Percentiles rank a stretch among this genome's conserved stretches.
phyloP scores from a whole-genome alignment of 2,888 invertebrate genomes.

The Pseudoips prasinana region DNA sequence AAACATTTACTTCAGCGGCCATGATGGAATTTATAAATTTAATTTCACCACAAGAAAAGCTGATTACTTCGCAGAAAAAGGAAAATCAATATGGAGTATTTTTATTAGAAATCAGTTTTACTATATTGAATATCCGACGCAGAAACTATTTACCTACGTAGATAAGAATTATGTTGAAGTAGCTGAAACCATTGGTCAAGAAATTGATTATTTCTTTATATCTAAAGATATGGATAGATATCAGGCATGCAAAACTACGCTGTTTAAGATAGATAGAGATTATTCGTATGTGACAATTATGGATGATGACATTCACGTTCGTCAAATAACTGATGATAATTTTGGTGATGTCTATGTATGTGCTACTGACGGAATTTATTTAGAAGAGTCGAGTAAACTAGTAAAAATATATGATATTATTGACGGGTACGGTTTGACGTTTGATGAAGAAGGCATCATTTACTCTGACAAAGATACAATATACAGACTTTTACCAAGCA shows the following conservation, averaged over 20 bases:
- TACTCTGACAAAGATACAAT: conserved; percentile 57
- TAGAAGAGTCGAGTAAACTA: conserved; percentile 63
- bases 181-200: conserved; percentile 51
- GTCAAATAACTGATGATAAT: conserved; percentile 61
- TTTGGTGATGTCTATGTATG: conserved; percentile 64
- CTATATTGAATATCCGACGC: conserved; percentile 64
- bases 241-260: conserved; percentile 62
- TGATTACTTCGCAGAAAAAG: conserved; percentile 61
- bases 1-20: conserved; percentile 68
- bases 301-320: conserved; percentile 46
- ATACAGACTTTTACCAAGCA: conserved; percentile 50
- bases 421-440: conserved; percentile 56
- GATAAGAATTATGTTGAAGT: conserved; percentile 53
- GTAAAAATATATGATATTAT: conserved; percentile 49
- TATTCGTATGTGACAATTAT: conserved; percentile 37
- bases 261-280: conserved; percentile 59
- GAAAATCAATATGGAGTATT: conserved; percentile 63
- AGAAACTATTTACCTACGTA: conserved; percentile 55
- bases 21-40: conserved; percentile 70
- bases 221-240: conserved; percentile 55
- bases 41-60: conserved; percentile 58
- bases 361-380: conserved; percentile 53
- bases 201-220: conserved; percentile 61
- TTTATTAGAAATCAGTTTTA: conserved; percentile 62
- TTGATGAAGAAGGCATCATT: conserved; percentile 65